Evolutionary conservation across 2,888 invertebrate species (phyloP).

Genomic region (Cantharis rufa): DNA sequence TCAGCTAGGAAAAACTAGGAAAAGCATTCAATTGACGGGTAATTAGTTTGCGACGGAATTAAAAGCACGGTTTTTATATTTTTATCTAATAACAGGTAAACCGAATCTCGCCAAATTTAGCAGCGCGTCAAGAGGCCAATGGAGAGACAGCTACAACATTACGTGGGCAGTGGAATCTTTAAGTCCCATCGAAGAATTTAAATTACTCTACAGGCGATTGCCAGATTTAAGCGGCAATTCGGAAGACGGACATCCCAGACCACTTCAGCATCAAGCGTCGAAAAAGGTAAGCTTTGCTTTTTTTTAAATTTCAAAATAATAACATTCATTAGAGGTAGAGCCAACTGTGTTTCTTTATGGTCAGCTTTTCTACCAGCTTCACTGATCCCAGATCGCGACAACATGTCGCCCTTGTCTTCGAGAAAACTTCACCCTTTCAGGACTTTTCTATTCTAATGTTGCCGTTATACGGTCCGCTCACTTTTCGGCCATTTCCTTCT

Average conservation of each 20-base stretch:
- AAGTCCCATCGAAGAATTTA: conserved; percentile 69
- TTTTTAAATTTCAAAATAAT: no score
- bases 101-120: conserved; percentile 68
- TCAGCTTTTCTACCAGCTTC: no score
- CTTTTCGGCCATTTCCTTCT: no score
- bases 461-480: no score
- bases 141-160: conserved; percentile 66
- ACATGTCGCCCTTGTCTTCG: no score
- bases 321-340: no score
- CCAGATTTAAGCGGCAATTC: conserved; percentile 54
- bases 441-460: no score
- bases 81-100: conserved; percentile 57
- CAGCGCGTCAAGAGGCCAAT: conserved; percentile 65
- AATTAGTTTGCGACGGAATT: conserved; percentile 16
- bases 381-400: no score
- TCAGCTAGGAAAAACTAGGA: conserved; percentile 67
- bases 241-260: conserved; percentile 55
- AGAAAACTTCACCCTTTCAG: no score
- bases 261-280: conserved; percentile 56
- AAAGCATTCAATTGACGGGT: conserved; percentile 69
- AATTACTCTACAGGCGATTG: conserved; percentile 66
- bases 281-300: conserved; percentile 48
- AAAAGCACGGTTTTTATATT: not conserved
- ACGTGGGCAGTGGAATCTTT: conserved; percentile 71
- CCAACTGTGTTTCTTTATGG: no score